Base-by-base conservation (phyloP, 1,140 invertebrate genomes). In the Orchesella cincta region DNA sequence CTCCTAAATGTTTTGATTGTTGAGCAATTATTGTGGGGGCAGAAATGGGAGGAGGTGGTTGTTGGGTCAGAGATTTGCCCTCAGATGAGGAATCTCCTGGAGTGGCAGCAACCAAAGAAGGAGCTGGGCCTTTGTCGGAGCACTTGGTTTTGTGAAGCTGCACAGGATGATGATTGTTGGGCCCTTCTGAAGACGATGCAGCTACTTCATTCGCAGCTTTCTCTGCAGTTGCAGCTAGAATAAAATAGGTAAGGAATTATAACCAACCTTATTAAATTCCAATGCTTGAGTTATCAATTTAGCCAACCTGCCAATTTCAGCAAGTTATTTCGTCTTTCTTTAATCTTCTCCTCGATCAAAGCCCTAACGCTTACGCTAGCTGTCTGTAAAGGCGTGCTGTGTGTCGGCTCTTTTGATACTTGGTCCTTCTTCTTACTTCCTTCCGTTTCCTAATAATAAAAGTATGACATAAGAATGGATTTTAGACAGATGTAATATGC, bases 331-430 rank as follows among this genome's bases (percentile, higher is more conserved):
- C 93, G 87, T 82, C 93, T 93, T 83, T 93, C 94, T 79, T 94
- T 95, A 75, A 95, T 96, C 85, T 95, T 95, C 84, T 96, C 94
- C 86, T 95, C 93, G 78, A 96, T 95, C 1, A 95, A 88, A 18
- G 93, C 94, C 67, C 93, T 87, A 1, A 95, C 93, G 77, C 93
- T 94, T 76, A 94, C 91, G 67, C 93, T 94, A 0, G 93, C 93
- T 8, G 93, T 95, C 87, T 94, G 93, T 75, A 96, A 83, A 0
- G 93, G 93, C 5, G 93, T 92, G 0, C 92, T 92, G 1, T 88
- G 88, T 0, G 90, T 87, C 83, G 94, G 92, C 83, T 94, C 94
- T 31, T 57, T 76, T 31, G 77, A 36, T 84, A 93, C 94, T 81
- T 95, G 93, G 79, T 89, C 89, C 83, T 94, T 94, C 85, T 94